These are phyloP conservation scores for Orthonychiurus folsomi DNA, from an alignment of 2,888 invertebrate species.

Conservation along the genomic window DNA sequence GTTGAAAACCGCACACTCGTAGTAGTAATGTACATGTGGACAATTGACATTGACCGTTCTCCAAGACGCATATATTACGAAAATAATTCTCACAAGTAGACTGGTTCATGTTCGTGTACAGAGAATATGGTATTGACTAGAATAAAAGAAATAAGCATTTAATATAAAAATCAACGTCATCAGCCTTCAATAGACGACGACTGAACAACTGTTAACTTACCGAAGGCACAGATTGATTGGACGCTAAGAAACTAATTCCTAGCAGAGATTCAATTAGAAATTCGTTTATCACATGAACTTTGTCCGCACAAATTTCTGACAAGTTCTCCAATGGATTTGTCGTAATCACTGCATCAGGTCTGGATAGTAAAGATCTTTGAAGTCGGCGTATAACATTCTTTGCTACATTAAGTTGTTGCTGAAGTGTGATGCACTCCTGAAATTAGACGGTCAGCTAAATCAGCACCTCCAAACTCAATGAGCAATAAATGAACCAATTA, in stretches of 20 bases:
- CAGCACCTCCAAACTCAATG: too few relatives aligned
- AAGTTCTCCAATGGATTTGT: constrained; percentile 18
- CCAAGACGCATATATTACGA: constrained; percentile 63
- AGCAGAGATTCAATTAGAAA: constrained; percentile 71
- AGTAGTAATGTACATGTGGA: constrained; percentile 69
- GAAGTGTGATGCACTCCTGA: constrained; percentile 76
- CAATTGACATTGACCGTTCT: constrained; percentile 68
- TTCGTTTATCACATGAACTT: constrained; percentile 70
- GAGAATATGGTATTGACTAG: constrained; percentile 43
- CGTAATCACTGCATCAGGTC: constrained; percentile 4
- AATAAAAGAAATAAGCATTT: constrained; percentile 14
- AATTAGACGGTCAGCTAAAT: constrained; percentile 30
- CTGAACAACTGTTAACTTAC: not conserved
- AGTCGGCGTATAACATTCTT: constrained; percentile 64
- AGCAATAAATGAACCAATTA: constrained; percentile 28
- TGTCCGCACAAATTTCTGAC: constrained; percentile 63
- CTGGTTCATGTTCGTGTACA: constrained; percentile 46
- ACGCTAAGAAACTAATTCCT: constrained; percentile 33
- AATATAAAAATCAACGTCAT: not conserved
- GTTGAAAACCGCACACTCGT: constrained; percentile 62
- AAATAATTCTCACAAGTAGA: constrained; percentile 57
- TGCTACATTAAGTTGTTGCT: constrained; percentile 79
- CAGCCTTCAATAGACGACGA: too few relatives aligned
- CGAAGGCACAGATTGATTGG: not conserved
- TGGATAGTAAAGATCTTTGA: constrained; percentile 50